These are phyloP conservation scores for Thamnophis sirtalis DNA, from an alignment of 2,113 vertebrate genomes.

Conservation along the genomic window DNA sequence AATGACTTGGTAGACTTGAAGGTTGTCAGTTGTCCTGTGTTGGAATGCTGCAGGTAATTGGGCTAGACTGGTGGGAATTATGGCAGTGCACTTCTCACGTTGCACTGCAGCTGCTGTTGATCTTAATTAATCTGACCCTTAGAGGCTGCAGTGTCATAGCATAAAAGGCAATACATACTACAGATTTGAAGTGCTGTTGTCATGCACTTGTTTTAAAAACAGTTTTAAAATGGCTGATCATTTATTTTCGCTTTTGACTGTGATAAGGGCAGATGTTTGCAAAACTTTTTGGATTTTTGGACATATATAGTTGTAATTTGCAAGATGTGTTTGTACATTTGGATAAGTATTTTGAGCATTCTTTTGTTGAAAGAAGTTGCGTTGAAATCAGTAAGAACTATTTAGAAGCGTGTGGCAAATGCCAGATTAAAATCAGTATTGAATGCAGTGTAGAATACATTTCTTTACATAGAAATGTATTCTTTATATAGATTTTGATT, in stretches of 20 bases:
- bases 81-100: conserved; percentile 69
- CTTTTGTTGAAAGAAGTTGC: background rate
- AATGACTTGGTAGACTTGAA: conserved; percentile 49
- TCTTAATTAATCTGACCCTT: conserved; percentile 80
- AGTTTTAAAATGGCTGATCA: background rate
- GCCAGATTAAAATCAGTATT: background rate
- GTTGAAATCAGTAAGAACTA: background rate
- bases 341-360: background rate
- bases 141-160: conserved; percentile 65
- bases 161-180: conserved; percentile 42
- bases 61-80: conserved; percentile 66
- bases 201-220: background rate
- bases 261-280: background rate
- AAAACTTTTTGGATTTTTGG: background rate
- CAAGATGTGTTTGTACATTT: background rate
- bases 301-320: background rate
- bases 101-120: conserved; percentile 78
- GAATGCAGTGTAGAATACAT: background rate
- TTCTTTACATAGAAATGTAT: background rate
- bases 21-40: conserved; percentile 68
- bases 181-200: conserved; percentile 48
- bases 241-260: background rate
- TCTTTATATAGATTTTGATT: background rate
- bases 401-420: background rate
- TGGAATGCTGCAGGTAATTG: conserved; percentile 80